Percentiles rank a stretch among this genome's conserved stretches.
phyloP scores from a whole-genome alignment of 2,888 invertebrate genomes.

The Sussaba pulchella region DNA sequence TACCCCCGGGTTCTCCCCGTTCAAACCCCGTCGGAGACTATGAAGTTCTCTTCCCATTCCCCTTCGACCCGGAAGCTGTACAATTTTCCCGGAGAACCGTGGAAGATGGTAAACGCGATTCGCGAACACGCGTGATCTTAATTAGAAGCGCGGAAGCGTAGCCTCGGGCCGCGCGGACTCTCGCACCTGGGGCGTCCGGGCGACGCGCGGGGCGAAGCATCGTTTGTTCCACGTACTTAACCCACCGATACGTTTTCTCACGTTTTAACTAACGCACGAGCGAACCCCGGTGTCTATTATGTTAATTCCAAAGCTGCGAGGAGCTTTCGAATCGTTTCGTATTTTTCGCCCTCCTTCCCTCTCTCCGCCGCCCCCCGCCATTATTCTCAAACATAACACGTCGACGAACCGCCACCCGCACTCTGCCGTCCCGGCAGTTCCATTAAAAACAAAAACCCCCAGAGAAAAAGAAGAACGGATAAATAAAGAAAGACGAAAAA shows the following conservation, averaged over 20 bases:
- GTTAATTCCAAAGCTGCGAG: slow-evolving; percentile 32
- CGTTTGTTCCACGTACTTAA: slow-evolving; percentile 7
- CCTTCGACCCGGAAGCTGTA: slow-evolving; percentile 52
- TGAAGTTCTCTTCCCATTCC: too few species aligned
- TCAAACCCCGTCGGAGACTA: slow-evolving; percentile 24
- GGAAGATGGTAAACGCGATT: slow-evolving; percentile 55
- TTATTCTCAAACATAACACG: slow-evolving; percentile 34
- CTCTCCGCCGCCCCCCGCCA: background rate
- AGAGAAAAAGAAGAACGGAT: background rate
- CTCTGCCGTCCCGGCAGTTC: slow-evolving; percentile 47
- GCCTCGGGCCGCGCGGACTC: slow-evolving; percentile 70
- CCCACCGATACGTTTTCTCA: slow-evolving; percentile 21
- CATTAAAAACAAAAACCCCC: too few species aligned
- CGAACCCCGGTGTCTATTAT: slow-evolving; percentile 48
- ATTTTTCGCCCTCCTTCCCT: too few species aligned
- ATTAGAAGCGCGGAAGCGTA: slow-evolving; percentile 79
- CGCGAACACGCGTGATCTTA: slow-evolving; percentile 83
- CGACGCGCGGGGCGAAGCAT: slow-evolving; percentile 34
- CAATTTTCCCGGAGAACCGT: slow-evolving; percentile 47
- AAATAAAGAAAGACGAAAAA: background rate
- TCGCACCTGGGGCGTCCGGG: too few species aligned
- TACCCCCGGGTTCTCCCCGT: background rate
- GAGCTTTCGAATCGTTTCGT: slow-evolving; percentile 10
- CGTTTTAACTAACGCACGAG: slow-evolving; percentile 42
- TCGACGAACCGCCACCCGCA: slow-evolving; percentile 70